These are phyloP conservation scores for Gymnothorax javanicus DNA, from an alignment of 2,797 vertebrate genomes.

Conservation along the genomic window DNA sequence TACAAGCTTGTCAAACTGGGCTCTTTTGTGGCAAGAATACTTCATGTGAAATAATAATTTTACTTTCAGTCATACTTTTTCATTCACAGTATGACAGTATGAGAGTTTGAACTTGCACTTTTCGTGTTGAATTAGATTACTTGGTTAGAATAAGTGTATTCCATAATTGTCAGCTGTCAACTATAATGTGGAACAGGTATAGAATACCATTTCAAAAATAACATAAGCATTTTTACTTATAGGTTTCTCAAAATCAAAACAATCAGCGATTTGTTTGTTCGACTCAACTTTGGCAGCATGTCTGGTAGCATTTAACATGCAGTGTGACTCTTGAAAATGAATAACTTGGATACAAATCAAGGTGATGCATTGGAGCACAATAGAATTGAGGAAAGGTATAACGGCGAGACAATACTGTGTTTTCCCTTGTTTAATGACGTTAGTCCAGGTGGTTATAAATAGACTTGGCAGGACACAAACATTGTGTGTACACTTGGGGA, in stretches of 20 bases:
- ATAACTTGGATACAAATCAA: not conserved
- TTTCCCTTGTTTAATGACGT: not conserved
- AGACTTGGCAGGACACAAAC: not conserved
- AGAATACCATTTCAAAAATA: not conserved
- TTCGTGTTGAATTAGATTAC: not conserved
- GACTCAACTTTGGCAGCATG: not conserved
- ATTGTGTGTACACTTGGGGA: not conserved
- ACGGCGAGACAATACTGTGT: not conserved
- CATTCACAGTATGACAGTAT: not conserved
- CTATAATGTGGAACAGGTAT: not conserved
- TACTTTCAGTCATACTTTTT: not conserved
- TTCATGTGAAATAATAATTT: not conserved
- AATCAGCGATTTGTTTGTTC: not conserved
- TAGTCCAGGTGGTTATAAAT: not conserved
- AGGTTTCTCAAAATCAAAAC: not conserved
- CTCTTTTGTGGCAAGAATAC: not conserved
- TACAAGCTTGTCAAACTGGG: constrained; percentile 4
- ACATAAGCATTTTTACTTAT: not conserved
- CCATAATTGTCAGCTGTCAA: not conserved
- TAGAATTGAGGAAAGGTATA: not conserved
- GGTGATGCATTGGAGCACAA: not conserved
- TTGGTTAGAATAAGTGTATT: not conserved
- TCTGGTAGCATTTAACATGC: not conserved
- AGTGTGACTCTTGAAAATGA: not conserved
- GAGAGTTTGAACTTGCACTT: not conserved